Percentiles rank a stretch among this genome's conserved stretches.
Evolutionary conservation across 1,140 invertebrate species (phyloP).

Genomic region (Bombyx mandarina): DNA sequence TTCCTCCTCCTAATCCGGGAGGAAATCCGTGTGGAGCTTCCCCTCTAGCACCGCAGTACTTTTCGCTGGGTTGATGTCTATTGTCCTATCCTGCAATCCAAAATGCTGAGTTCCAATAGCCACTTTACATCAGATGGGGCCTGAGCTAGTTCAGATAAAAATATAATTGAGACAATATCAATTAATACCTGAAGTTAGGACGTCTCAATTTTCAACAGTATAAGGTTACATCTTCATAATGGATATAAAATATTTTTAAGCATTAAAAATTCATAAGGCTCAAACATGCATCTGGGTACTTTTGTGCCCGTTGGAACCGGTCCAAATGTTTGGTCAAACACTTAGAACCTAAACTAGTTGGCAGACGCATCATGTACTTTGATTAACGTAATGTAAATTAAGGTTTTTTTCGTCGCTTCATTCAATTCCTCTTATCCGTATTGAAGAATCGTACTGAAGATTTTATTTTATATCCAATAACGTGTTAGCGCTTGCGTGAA

Average conservation of each 20-base stretch:
- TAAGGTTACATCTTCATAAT: conserved; percentile 2
- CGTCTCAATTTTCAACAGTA: too few species aligned
- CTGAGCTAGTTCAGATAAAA: background rate
- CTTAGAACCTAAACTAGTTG: conserved; percentile 49
- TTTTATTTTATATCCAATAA: too few species aligned
- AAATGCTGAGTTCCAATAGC: too few species aligned
- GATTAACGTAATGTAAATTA: conserved; percentile 38
- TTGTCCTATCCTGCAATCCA: background rate
- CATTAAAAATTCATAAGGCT: conserved; percentile 6
- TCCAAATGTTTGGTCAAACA: conserved; percentile 46
- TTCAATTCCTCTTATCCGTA: background rate
- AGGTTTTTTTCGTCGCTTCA: background rate
- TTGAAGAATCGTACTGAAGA: too few species aligned
- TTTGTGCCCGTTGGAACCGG: conserved; percentile 29
- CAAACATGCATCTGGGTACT: conserved; percentile 10
- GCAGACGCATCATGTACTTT: conserved; percentile 33
- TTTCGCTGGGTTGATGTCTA: too few species aligned
- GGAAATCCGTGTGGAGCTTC: too few species aligned
- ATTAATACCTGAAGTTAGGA: background rate
- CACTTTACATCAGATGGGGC: background rate
- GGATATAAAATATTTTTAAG: conserved; percentile 17
- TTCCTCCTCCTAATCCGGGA: too few species aligned
- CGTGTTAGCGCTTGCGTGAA: too few species aligned
- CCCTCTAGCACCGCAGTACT: too few species aligned
- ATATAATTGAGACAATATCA: background rate